Evolutionary conservation across 2,888 invertebrate genomes (phyloP).

Genomic region (Sicus ferrugineus): DNA sequence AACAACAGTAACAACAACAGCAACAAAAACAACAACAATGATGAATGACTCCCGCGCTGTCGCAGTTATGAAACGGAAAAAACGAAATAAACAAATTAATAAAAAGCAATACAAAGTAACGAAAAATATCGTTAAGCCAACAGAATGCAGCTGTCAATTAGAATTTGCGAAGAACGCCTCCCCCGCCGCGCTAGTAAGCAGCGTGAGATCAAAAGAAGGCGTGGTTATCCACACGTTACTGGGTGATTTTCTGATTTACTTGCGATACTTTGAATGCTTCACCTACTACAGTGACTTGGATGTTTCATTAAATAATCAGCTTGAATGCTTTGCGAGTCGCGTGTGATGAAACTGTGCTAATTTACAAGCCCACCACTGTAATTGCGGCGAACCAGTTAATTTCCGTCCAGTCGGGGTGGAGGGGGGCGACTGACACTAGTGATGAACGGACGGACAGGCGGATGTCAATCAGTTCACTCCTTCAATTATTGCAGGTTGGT

Average conservation of each 20-base stretch:
- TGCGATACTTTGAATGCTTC: too few species aligned
- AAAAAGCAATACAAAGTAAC: constrained; percentile 4
- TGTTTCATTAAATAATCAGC: too few species aligned
- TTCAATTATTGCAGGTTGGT: too few species aligned
- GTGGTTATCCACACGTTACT: too few species aligned
- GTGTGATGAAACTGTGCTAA: neutral
- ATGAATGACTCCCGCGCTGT: neutral
- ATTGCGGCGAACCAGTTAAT: neutral
- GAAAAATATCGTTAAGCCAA: neutral
- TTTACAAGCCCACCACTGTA: neutral
- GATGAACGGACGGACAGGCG: too few species aligned
- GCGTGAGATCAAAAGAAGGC: neutral
- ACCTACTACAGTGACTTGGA: too few species aligned
- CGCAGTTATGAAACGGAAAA: neutral
- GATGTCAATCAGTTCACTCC: neutral
- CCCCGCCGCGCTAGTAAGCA: neutral
- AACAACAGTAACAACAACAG: neutral
- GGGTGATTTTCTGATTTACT: too few species aligned
- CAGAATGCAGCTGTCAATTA: constrained; percentile 2
- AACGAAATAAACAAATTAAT: too few species aligned
- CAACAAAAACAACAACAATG: constrained; percentile 2
- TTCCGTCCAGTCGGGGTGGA: neutral
- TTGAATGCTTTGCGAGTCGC: neutral
- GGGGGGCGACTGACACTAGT: too few species aligned
- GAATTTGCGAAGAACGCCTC: neutral